A percentile compares a stretch with the other conserved stretches of the same genome.
Conservation (phyloP, 2,113 vertebrate species). For the Poicephalus meyeri region DNA sequence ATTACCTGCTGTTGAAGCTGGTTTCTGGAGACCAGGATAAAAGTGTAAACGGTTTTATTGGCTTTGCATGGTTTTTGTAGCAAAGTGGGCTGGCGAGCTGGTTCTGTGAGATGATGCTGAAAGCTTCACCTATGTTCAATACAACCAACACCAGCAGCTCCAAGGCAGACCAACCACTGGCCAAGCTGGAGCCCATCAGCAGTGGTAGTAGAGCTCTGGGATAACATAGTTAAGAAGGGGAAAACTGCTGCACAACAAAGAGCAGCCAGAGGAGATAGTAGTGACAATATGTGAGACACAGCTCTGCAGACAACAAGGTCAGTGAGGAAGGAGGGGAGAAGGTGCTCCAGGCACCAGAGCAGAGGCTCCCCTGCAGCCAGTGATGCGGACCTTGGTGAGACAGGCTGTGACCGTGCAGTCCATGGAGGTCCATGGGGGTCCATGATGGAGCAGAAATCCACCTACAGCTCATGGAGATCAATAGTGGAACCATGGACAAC, state of each 20-base stretch:
- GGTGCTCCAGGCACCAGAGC: background rate
- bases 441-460: background rate
- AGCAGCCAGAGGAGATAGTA: background rate
- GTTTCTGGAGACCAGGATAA: background rate
- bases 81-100: accelerated
- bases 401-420: background rate
- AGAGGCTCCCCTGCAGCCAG: no score
- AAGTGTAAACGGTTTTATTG: background rate
- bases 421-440: background rate
- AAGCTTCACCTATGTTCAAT: accelerated
- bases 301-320: background rate
- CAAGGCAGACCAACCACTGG: accelerated
- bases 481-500: background rate
- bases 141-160: accelerated
- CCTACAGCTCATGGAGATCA: background rate
- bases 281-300: background rate
- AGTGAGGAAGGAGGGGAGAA: background rate
- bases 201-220: accelerated
- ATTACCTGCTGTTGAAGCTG: background rate
- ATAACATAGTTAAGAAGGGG: background rate
- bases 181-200: background rate
- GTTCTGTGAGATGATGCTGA: background rate
- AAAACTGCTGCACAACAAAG: background rate
- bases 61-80: background rate
- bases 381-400: background rate